phyloP scores from a whole-genome alignment of 2,888 invertebrate genomes.

The Lasioglossum morio region DNA sequence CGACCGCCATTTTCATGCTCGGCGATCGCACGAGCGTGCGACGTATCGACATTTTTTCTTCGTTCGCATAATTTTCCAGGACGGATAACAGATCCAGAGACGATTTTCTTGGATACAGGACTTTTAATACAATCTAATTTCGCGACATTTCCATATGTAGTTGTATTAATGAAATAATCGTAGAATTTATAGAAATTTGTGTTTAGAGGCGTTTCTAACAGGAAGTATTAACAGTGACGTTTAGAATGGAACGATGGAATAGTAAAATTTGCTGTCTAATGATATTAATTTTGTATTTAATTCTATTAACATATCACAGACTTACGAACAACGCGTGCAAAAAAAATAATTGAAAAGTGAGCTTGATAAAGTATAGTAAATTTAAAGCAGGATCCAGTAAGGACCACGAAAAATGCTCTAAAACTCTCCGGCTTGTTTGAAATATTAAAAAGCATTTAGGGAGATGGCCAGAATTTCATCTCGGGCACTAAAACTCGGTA shows the following conservation, averaged over 20 bases:
- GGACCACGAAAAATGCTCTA: not conserved
- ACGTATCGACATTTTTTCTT: not conserved
- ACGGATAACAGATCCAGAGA: not conserved
- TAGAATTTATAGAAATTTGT: not conserved
- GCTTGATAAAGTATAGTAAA: not conserved
- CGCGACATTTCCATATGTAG: not conserved
- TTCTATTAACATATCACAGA: not conserved
- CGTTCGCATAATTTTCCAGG: not conserved
- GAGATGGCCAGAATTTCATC: not conserved
- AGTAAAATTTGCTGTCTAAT: not conserved
- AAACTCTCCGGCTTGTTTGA: not conserved
- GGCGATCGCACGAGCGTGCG: not conserved
- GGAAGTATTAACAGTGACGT: not conserved
- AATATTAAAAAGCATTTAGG: not conserved
- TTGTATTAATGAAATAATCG: not conserved
- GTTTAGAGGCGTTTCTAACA: not conserved
- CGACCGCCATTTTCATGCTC: not conserved
- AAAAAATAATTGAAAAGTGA: not conserved
- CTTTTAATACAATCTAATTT: not conserved
- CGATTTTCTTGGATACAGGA: not conserved
- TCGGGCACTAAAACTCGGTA: not conserved
- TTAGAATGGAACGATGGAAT: not conserved
- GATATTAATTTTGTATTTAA: not conserved
- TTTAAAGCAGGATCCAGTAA: not conserved
- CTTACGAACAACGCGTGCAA: not conserved